Evolutionary conservation across 2,888 invertebrate species (phyloP).

Genomic region (Sisyra nigra): DNA sequence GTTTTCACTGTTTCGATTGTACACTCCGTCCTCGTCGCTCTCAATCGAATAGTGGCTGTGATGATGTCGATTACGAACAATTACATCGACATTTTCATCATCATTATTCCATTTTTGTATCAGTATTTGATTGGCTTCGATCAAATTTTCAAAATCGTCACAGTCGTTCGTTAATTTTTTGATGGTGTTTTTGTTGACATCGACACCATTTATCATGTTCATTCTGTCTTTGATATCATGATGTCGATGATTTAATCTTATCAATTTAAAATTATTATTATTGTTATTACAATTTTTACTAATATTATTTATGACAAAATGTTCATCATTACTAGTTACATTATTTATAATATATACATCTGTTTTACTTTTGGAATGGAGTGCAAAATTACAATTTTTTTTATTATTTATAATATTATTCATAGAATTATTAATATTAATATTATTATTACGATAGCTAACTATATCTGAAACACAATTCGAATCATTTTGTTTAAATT

Average conservation of each 20-base stretch:
- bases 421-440: neutral
- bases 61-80: too few species aligned
- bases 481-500: conserved; percentile 1
- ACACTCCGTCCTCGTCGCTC: conserved; percentile 24
- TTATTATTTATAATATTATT: neutral
- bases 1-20: conserved; percentile 16
- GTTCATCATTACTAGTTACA: conserved; percentile 2
- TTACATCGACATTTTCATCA: too few species aligned
- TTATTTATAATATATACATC: conserved; percentile 2
- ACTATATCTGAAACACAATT: too few species aligned
- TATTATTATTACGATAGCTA: neutral
- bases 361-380: neutral
- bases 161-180: conserved; percentile 23
- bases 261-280: conserved; percentile 12
- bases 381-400: too few species aligned
- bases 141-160: conserved; percentile 36
- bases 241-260: conserved; percentile 8
- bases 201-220: conserved; percentile 10
- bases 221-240: conserved; percentile 9
- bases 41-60: conserved; percentile 12
- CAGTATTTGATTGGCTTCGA: conserved; percentile 38
- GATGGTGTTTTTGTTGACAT: conserved; percentile 9
- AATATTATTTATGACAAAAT: conserved; percentile 1
- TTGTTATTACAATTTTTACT: conserved; percentile 10
- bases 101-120: conserved; percentile 22